These are phyloP conservation scores for Plemyria rubiginata DNA, from an alignment of 2,888 invertebrate genomes.

Conservation along the genomic window DNA sequence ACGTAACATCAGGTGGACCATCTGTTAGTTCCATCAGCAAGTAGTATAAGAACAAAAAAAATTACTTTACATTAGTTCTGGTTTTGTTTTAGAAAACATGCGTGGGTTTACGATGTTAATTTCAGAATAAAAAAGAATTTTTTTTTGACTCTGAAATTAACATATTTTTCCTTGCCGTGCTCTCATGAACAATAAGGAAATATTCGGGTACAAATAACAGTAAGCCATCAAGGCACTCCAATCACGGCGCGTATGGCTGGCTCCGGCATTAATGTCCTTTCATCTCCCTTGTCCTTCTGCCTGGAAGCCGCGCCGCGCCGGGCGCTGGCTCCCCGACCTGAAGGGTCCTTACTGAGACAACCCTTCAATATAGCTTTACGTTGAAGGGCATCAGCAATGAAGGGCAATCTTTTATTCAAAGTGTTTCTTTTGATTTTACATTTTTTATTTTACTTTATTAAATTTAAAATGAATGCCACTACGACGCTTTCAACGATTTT, in stretches of 20 bases:
- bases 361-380: not conserved
- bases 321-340: not conserved
- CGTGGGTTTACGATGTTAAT: no score
- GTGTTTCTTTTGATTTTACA: not conserved
- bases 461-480: no score
- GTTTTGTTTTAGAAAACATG: no score
- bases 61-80: no score
- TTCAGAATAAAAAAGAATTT: no score
- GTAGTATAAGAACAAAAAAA: no score
- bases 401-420: not conserved
- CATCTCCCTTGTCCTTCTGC: conserved; percentile 21
- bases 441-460: not conserved
- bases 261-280: conserved; percentile 38
- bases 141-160: no score
- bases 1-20: no score
- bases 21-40: no score
- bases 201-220: not conserved
- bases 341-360: not conserved
- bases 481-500: no score
- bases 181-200: no score
- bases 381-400: not conserved
- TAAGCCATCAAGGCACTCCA: conserved; percentile 28
- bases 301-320: not conserved
- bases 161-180: no score
- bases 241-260: conserved; percentile 22